Base-by-base conservation (phyloP, 2,797 vertebrate genomes). In the Tangara arthus region DNA sequence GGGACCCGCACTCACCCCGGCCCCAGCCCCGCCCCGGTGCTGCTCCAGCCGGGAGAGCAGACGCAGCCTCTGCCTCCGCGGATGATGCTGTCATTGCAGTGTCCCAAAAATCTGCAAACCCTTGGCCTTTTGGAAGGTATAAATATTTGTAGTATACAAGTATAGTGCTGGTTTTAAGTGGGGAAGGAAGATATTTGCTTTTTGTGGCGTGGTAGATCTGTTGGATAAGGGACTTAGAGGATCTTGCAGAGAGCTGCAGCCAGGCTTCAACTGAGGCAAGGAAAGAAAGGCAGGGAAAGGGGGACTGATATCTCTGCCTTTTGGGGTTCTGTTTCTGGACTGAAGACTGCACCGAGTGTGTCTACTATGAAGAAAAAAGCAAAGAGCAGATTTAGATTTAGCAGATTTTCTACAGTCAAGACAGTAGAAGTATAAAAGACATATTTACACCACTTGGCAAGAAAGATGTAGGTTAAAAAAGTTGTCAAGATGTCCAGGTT, bases 71-170 rank as follows among this genome's bases (percentile, higher is more conserved):
- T 56, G 68, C 26, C 35, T 34, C 57, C 8, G 32, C 0, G 1
- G 3, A 11, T 46, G 28, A 14, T 53, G 50, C 27, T 60, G 49
- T 30, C 41, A 1, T 46, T 61, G n/a, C 6, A 11, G 0, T 4
- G 32, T 34, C 39, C 27, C 20, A 18, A 49, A 86, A 53, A 27
- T 11, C 14, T 50, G 77, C 41, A 52, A 55, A 34, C 13, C 3
- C 8, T 2, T 11, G 26, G 17, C 4, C 12, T 80, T 89, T 72
- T 28, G 68, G 53, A 79, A 76, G 32, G 39, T 37, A 39, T n/a
- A 87, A 59, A 80, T 93, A 77, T 84, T 95, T 87, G 82, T 3
- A 34, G 32, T 16, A 14, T 66, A 15, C 4, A 57, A 61, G 37
- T 52, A 20, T 15, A 30, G 27, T 12, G 44, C 22, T 65, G 15